Evolutionary conservation across 2,113 vertebrate genomes (phyloP).

Genomic region (Chloropsis cyanopogon): DNA sequence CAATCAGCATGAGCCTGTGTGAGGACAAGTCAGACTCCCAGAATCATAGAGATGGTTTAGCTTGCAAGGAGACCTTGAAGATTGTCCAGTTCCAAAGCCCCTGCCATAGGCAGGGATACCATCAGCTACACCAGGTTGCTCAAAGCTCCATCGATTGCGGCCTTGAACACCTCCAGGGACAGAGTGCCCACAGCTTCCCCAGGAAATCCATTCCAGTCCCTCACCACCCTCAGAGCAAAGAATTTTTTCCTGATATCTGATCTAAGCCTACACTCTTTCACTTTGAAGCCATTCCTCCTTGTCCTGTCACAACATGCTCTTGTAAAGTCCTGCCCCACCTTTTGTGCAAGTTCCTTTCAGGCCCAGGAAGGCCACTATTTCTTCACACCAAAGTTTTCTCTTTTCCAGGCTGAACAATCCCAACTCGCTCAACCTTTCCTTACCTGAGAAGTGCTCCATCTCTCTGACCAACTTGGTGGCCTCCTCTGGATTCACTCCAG

Average conservation of each 20-base stretch:
- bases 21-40: neutral
- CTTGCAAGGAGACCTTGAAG: neutral
- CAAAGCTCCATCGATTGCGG: neutral
- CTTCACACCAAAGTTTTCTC: neutral
- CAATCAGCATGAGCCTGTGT: neutral
- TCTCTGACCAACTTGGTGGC: neutral
- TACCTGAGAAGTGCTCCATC: neutral
- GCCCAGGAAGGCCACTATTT: neutral
- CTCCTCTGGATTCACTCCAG: fast-evolving
- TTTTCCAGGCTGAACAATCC: neutral
- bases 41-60: neutral
- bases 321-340: neutral
- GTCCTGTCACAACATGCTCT: neutral
- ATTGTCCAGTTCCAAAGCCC: neutral
- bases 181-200: neutral
- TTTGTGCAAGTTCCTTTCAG: neutral
- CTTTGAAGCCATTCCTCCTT: neutral
- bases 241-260: neutral
- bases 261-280: neutral
- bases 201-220: neutral
- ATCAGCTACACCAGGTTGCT: neutral
- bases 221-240: neutral
- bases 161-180: neutral
- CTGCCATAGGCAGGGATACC: neutral
- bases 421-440: neutral